These are phyloP conservation scores for Esox masquinongy DNA, from an alignment of 2,797 vertebrate species.

Conservation along the genomic window DNA sequence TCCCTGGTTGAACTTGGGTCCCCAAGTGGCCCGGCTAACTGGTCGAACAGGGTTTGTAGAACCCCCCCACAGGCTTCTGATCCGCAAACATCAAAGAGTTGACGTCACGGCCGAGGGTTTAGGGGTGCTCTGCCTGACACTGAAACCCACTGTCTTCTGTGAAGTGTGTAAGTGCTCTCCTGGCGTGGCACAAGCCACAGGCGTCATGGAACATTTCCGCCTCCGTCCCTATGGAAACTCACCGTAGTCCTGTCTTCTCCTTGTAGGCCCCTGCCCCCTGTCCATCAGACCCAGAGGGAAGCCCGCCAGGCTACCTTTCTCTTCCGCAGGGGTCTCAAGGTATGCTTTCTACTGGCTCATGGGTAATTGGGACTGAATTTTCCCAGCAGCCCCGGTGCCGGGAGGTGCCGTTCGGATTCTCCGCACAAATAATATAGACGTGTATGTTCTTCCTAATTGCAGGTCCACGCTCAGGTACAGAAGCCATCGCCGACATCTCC, in stretches of 20 bases:
- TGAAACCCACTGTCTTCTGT: neutral
- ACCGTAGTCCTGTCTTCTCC: neutral
- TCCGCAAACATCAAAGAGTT: neutral
- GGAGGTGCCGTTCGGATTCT: neutral
- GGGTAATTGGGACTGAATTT: neutral
- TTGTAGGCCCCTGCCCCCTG: constrained; percentile 59
- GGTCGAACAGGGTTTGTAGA: too few species aligned
- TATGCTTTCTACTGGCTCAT: constrained; percentile 47
- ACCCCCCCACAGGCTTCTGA: neutral
- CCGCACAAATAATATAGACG: neutral
- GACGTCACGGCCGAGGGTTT: neutral
- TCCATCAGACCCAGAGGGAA: constrained; percentile 81
- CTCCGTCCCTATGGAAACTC: neutral
- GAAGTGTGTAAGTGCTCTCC: neutral
- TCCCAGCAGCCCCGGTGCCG: neutral
- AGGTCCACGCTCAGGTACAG: constrained; percentile 68
- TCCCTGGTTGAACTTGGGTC: too few species aligned
- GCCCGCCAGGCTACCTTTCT: constrained; percentile 94
- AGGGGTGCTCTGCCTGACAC: neutral
- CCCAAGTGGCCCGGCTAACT: too few species aligned
- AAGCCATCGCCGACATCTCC: constrained; percentile 53
- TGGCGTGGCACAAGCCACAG: neutral
- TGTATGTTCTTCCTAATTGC: neutral
- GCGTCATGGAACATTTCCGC: neutral
- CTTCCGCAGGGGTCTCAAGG: constrained; percentile 91